These are phyloP conservation scores for Leptopilina drosophilae DNA, from an alignment of 2,888 invertebrate species.

Conservation along the genomic window DNA sequence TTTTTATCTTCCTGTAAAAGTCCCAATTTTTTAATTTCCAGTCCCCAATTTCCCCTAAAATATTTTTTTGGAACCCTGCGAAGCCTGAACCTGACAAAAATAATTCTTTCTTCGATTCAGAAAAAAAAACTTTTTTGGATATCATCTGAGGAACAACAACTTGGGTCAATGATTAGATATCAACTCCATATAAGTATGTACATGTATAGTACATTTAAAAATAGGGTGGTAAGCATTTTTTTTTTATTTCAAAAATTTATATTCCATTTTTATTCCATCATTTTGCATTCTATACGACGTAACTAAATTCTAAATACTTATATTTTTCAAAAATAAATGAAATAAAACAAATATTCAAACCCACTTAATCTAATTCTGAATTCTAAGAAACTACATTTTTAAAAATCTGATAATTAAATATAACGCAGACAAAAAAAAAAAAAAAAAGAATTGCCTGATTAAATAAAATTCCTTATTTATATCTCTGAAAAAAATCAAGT, in stretches of 20 bases:
- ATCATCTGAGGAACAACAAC: slow-evolving; percentile 2
- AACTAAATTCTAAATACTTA: not conserved
- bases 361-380: too few species aligned
- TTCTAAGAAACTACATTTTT: too few species aligned
- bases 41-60: too few species aligned
- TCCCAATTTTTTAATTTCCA: too few species aligned
- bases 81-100: too few species aligned
- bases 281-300: too few species aligned
- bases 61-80: too few species aligned
- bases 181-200: not conserved
- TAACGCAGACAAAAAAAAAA: too few species aligned
- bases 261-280: not conserved
- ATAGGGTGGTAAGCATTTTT: not conserved
- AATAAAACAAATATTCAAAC: not conserved
- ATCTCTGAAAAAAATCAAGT: not conserved
- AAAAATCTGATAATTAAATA: too few species aligned
- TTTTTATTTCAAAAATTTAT: too few species aligned
- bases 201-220: not conserved
- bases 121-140: slow-evolving; percentile 13
- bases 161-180: slow-evolving; percentile 8
- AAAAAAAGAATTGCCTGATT: not conserved
- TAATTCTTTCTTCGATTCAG: not conserved
- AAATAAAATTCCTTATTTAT: slow-evolving; percentile 12
- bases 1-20: too few species aligned
- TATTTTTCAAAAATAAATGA: not conserved